These are phyloP conservation scores for Geopemphigus sp. DNA, from an alignment of 1,140 invertebrate species.

Conservation along the genomic window DNA sequence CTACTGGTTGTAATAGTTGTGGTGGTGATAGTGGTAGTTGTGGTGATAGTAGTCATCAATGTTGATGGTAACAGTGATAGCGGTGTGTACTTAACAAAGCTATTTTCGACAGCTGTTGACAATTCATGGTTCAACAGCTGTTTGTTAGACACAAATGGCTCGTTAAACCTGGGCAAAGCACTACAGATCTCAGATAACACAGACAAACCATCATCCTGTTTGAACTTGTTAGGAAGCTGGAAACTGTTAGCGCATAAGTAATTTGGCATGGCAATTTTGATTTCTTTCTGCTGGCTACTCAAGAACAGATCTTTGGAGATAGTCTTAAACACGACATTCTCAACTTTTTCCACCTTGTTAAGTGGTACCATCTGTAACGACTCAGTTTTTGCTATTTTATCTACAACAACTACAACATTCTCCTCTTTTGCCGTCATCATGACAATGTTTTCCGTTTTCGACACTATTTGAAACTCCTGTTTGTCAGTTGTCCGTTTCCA, in stretches of 20 bases:
- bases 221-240: conserved; percentile 14
- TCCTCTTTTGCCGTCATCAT: background rate
- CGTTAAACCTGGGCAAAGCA: conserved; percentile 17
- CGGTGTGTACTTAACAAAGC: background rate
- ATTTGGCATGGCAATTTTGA: conserved; percentile 5
- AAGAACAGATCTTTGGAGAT: background rate
- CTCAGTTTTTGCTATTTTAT: background rate
- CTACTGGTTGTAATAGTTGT: background rate
- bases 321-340: background rate
- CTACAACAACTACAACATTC: background rate
- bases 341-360: conserved; percentile 1
- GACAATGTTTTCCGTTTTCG: background rate
- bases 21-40: too few species aligned
- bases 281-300: background rate
- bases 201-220: conserved; percentile 29
- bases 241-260: conserved; percentile 12
- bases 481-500: background rate
- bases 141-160: background rate
- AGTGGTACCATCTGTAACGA: background rate
- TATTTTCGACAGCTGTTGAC: background rate
- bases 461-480: background rate
- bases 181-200: conserved; percentile 44
- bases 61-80: background rate
- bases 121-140: conserved; percentile 7
- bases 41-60: background rate